phyloP scores from a whole-genome alignment of 2,888 invertebrate species.

The Nomada ruficornis region DNA sequence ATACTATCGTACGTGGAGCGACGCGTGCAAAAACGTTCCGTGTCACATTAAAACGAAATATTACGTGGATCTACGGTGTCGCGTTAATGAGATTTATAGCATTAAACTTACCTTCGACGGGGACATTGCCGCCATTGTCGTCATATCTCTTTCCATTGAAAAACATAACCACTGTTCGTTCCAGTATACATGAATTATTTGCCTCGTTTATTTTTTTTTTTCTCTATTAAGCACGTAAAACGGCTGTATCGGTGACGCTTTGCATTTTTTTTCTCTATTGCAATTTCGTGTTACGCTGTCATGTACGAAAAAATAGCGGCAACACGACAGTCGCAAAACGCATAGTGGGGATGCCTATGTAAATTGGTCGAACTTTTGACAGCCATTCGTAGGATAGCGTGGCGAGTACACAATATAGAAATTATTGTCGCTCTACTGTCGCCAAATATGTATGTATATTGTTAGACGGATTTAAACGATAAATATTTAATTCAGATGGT shows the following conservation, averaged over 20 bases:
- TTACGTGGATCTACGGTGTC: neutral
- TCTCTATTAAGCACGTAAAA: constrained; percentile 23
- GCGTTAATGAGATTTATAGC: constrained; percentile 1
- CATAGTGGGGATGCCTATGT: constrained; percentile 14
- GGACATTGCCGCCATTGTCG: constrained; percentile 91
- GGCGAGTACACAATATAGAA: constrained; percentile 41
- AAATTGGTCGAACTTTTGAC: constrained; percentile 49
- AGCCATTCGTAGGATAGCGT: constrained; percentile 29
- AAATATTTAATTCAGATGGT: too few species aligned
- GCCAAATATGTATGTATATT: neutral
- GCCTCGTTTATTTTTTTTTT: constrained; percentile 27
- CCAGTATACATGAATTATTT: constrained; percentile 52
- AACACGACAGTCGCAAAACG: constrained; percentile 25
- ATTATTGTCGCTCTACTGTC: neutral
- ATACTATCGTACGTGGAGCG: neutral
- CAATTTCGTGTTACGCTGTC: constrained; percentile 25
- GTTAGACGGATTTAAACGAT: neutral
- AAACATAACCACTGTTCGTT: constrained; percentile 81
- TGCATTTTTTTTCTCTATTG: constrained; percentile 38
- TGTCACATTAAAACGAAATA: neutral
- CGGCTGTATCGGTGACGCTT: constrained; percentile 13
- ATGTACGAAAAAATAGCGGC: constrained; percentile 21
- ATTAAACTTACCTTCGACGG: constrained; percentile 89
- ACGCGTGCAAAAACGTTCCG: neutral
- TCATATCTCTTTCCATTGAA: constrained; percentile 80